A percentile compares a stretch with the other conserved stretches of the same genome.
These are phyloP conservation scores for Leptobrachium leishanense DNA, from an alignment of 2,113 vertebrate species.

Conservation along the genomic window DNA sequence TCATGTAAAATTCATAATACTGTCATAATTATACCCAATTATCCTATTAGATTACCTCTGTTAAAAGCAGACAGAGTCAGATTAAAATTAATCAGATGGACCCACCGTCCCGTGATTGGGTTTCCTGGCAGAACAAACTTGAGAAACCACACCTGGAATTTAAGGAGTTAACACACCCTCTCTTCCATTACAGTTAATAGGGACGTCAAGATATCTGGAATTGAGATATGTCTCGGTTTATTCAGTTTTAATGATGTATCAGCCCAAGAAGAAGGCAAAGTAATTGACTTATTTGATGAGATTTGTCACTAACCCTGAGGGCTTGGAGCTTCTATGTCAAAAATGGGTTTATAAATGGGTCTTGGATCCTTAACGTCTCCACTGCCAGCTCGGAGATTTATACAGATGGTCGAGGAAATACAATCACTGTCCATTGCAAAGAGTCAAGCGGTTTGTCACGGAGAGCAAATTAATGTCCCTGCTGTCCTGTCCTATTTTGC, in stretches of 20 bases:
- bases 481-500: neutral
- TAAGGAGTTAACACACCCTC: slow-evolving; percentile 19
- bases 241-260: slow-evolving; percentile 48
- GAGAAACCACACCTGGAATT: neutral
- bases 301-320: slow-evolving; percentile 48
- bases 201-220: slow-evolving; percentile 27
- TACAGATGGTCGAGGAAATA: slow-evolving; percentile 42
- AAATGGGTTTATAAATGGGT: slow-evolving; percentile 44
- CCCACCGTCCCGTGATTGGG: no score
- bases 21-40: no score
- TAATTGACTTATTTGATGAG: slow-evolving; percentile 49
- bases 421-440: slow-evolving; percentile 30
- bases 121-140: no score
- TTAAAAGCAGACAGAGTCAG: no score
- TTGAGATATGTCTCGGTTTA: slow-evolving; percentile 41
- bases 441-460: slow-evolving; percentile 36
- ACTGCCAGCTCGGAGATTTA: slow-evolving; percentile 36
- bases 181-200: slow-evolving; percentile 31
- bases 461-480: slow-evolving; percentile 11
- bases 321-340: slow-evolving; percentile 40
- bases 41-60: no score
- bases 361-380: slow-evolving; percentile 40
- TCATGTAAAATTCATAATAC: no score
- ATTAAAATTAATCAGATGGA: no score
- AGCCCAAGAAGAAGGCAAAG: slow-evolving; percentile 23